These are phyloP conservation scores for Leucania comma DNA, from an alignment of 2,888 invertebrate species.

Conservation along the genomic window DNA sequence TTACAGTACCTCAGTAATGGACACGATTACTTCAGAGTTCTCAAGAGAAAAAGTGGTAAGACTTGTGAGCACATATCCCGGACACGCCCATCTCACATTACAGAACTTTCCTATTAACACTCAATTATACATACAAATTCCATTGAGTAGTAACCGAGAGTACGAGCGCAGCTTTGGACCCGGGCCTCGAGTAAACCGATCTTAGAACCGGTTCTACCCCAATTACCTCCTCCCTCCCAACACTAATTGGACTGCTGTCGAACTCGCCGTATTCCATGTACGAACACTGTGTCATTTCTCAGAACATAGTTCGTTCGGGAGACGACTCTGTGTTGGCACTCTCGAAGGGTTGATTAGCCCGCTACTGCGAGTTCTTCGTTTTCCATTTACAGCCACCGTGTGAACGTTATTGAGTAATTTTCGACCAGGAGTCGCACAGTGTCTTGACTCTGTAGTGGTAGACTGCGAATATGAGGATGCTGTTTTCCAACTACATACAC, in stretches of 20 bases:
- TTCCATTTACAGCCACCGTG: constrained; percentile 54
- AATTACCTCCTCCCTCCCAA: constrained; percentile 77
- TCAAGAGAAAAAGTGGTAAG: constrained; percentile 41
- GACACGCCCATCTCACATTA: constrained; percentile 54
- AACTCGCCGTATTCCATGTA: constrained; percentile 51
- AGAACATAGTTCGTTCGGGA: constrained; percentile 31
- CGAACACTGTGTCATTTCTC: constrained; percentile 40
- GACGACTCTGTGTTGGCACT: constrained; percentile 41
- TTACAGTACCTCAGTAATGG: constrained; percentile 2
- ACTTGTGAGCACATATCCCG: constrained; percentile 30
- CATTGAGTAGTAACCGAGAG: constrained; percentile 55
- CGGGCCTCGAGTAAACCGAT: constrained; percentile 47
- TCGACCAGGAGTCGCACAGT: constrained; percentile 42
- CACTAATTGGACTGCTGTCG: constrained; percentile 76
- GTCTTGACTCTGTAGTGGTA: constrained; percentile 28
- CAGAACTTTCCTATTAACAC: constrained; percentile 63
- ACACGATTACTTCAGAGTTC: constrained; percentile 24
- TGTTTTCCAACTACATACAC: constrained; percentile 46
- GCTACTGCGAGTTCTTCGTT: constrained; percentile 52
- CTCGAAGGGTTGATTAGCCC: constrained; percentile 34
- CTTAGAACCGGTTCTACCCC: constrained; percentile 78
- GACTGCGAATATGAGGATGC: constrained; percentile 11
- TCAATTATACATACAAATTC: constrained; percentile 62
- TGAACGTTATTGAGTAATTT: constrained; percentile 41
- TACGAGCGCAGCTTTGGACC: constrained; percentile 48